These are phyloP conservation scores for Pseudomyrmex pallidus DNA, from an alignment of 1,140 invertebrate genomes.

Conservation along the genomic window DNA sequence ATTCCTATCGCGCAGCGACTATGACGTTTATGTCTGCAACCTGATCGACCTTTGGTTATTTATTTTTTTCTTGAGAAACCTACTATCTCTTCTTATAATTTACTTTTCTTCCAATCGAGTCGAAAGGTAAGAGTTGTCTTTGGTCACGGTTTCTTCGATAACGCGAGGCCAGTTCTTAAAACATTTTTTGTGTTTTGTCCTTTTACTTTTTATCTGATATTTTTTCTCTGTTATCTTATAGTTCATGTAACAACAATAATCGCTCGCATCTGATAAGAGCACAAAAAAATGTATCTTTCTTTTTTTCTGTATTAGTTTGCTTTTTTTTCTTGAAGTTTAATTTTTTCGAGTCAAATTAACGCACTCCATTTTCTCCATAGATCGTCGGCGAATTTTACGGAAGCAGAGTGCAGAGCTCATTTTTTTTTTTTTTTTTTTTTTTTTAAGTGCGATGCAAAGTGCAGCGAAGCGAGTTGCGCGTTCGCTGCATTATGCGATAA, in stretches of 20 bases:
- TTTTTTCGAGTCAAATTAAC: not conserved
- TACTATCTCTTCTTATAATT: too few species aligned
- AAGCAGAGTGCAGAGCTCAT: slow-evolving; percentile 16
- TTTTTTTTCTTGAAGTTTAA: not conserved
- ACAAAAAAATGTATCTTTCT: not conserved
- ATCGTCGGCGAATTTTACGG: slow-evolving; percentile 28
- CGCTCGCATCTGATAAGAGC: too few species aligned
- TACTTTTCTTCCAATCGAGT: too few species aligned
- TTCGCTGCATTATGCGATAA: slow-evolving; percentile 68
- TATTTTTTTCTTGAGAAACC: too few species aligned
- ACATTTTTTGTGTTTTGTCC: too few species aligned
- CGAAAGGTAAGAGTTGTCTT: too few species aligned
- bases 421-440: slow-evolving; percentile 36
- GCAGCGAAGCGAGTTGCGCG: slow-evolving; percentile 68
- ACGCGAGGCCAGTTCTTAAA: too few species aligned
- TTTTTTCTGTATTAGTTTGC: not conserved
- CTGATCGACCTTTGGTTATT: not conserved
- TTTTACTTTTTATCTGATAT: too few species aligned
- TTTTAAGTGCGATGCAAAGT: slow-evolving; percentile 64
- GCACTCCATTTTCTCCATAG: slow-evolving; percentile 15
- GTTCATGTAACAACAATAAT: too few species aligned
- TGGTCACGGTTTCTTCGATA: too few species aligned
- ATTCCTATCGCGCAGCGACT: slow-evolving; percentile 20
- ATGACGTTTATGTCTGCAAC: not conserved
- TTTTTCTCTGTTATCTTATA: too few species aligned